phyloP scores from a whole-genome alignment of 2,797 vertebrate genomes.

The Sebastes goodei region DNA sequence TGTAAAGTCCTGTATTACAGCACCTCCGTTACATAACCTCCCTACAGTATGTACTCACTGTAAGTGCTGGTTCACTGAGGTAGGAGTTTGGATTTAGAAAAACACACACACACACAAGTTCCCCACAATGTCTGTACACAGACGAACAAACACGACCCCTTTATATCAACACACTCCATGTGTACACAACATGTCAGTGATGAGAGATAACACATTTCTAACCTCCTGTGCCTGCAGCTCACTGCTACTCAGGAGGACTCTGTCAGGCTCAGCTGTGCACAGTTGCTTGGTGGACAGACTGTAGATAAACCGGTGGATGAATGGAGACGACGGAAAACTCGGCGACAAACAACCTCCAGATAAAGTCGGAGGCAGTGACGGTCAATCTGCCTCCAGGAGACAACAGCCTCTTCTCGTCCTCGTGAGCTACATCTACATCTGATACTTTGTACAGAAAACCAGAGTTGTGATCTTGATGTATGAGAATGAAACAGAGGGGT shows the following conservation, averaged over 20 bases:
- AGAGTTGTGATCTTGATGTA: not conserved
- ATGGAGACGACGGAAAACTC: not conserved
- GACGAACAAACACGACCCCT: constrained; percentile 13
- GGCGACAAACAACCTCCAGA: not conserved
- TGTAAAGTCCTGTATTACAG: constrained; percentile 52
- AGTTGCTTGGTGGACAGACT: not conserved
- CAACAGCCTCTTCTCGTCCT: not conserved
- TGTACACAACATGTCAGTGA: constrained; percentile 31
- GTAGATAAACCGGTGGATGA: not conserved
- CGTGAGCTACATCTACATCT: not conserved
- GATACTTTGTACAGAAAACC: not conserved
- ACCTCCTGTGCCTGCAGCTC: not conserved
- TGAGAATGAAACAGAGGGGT: not conserved
- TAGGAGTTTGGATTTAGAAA: not conserved
- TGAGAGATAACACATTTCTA: constrained; percentile 3
- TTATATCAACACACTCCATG: constrained; percentile 29
- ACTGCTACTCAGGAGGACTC: not conserved
- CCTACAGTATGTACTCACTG: not conserved
- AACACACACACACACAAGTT: not conserved
- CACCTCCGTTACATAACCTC: constrained; percentile 50
- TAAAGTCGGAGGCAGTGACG: not conserved
- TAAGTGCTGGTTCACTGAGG: not conserved
- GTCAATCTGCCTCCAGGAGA: not conserved
- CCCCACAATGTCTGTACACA: not conserved
- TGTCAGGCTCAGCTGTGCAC: not conserved